Evolutionary conservation across 1,140 invertebrate genomes (phyloP).

Genomic region (Bombus impatiens): DNA sequence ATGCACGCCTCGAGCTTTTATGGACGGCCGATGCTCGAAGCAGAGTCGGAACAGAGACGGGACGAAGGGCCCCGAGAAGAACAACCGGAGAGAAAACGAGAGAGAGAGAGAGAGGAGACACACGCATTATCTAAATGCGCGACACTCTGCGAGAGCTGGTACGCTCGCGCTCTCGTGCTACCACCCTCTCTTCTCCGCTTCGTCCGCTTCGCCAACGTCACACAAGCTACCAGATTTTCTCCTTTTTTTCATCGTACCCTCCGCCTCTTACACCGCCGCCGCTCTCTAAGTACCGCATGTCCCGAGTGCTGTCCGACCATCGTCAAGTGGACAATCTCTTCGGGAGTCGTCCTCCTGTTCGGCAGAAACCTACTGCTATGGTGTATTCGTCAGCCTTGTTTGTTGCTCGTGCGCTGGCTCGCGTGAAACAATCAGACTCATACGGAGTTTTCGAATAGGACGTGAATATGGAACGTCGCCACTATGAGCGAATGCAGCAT

Average conservation of each 20-base stretch:
- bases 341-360: slow-evolving; percentile 42
- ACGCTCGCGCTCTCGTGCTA: slow-evolving; percentile 59
- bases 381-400: neutral
- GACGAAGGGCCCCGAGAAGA: slow-evolving; percentile 10
- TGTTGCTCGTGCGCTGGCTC: neutral
- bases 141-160: slow-evolving; percentile 73
- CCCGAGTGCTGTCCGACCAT: slow-evolving; percentile 70
- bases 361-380: neutral
- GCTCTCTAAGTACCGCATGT: slow-evolving; percentile 60
- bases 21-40: slow-evolving; percentile 61
- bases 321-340: slow-evolving; percentile 76
- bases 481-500: neutral
- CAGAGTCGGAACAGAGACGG: slow-evolving; percentile 58
- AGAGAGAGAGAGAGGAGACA: slow-evolving; percentile 34
- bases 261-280: slow-evolving; percentile 24
- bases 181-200: neutral
- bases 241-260: slow-evolving; percentile 9
- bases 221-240: slow-evolving; percentile 49
- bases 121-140: slow-evolving; percentile 81
- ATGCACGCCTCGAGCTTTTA: slow-evolving; percentile 79
- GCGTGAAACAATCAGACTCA: neutral
- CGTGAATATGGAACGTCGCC: too few species aligned
- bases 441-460: neutral
- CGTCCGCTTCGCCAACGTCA: neutral
- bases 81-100: neutral